Evolutionary conservation across 35 echinoderm and acorn worm species (phyloP).

Genomic region (Nesometra sesokonis): DNA sequence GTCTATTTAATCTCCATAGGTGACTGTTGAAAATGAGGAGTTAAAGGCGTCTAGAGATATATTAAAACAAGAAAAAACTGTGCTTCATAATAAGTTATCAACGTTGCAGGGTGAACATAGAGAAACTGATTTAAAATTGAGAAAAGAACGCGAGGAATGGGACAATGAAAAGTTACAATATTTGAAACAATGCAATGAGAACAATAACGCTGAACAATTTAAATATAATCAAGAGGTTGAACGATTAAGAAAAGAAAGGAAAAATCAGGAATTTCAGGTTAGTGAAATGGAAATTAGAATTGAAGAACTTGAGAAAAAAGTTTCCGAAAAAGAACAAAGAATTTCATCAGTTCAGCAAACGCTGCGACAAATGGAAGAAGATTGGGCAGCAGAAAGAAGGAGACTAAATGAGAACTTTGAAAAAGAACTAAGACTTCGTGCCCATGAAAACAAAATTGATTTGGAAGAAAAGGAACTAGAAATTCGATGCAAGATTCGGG

Average conservation of each 20-base stretch:
- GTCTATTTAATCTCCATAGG: slow-evolving; percentile 5
- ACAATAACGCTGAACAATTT: slow-evolving; percentile 30
- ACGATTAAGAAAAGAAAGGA: not conserved
- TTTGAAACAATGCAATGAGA: not conserved
- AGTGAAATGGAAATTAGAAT: slow-evolving; percentile 26
- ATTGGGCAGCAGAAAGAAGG: not conserved
- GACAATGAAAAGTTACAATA: slow-evolving; percentile 24
- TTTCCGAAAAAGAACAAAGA: slow-evolving; percentile 6
- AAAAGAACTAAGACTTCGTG: not conserved
- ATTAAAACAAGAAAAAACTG: slow-evolving; percentile 57
- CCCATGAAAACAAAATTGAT: slow-evolving; percentile 17
- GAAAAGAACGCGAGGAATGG: slow-evolving; percentile 47
- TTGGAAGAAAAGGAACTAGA: slow-evolving; percentile 38
- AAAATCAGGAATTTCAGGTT: not conserved
- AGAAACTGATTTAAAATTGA: slow-evolving; percentile 34
- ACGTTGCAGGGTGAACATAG: slow-evolving; percentile 44
- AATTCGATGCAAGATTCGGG: not conserved
- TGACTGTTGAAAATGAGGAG: slow-evolving; percentile 85
- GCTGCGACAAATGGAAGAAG: not conserved
- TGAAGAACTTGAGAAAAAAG: slow-evolving; percentile 39
- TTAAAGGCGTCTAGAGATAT: slow-evolving; percentile 83
- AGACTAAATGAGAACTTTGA: not conserved
- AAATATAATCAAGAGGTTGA: slow-evolving; percentile 27
- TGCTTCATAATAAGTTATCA: slow-evolving; percentile 59
- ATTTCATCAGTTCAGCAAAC: not conserved